Percentiles rank a stretch among this genome's conserved stretches.
Evolutionary conservation across 2,113 vertebrate species (phyloP).

Genomic region (Galeopterus variegatus): DNA sequence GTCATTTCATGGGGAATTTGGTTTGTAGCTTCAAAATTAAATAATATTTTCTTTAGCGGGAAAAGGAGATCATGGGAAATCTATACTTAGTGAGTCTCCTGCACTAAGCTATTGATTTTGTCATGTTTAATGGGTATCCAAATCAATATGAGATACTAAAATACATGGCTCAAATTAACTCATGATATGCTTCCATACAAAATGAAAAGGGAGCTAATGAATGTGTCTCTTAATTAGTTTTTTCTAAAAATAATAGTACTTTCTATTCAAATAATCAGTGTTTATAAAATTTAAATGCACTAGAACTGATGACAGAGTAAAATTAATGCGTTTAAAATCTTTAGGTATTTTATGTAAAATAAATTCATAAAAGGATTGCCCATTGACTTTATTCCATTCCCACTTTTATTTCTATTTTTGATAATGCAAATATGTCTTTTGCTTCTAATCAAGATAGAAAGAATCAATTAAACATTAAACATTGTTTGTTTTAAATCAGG

Average conservation of each 20-base stretch:
- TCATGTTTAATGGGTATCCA: conserved; percentile 58
- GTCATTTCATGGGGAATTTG: background rate
- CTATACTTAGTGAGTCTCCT: conserved; percentile 12
- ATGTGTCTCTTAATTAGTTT: conserved; percentile 40
- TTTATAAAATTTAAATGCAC: conserved; percentile 25
- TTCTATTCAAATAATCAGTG: conserved; percentile 47
- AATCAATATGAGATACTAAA: conserved; percentile 62
- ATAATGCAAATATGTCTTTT: conserved; percentile 58
- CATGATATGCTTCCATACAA: conserved; percentile 10
- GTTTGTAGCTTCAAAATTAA: conserved; percentile 64
- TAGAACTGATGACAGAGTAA: conserved; percentile 50
- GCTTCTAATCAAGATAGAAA: conserved; percentile 46
- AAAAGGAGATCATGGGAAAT: background rate
- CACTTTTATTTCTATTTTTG: conserved; percentile 51
- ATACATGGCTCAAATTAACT: conserved; percentile 35
- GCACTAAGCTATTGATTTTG: conserved; percentile 48
- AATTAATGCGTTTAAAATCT: conserved; percentile 58
- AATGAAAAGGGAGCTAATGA: conserved; percentile 62
- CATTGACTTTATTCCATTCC: conserved; percentile 51
- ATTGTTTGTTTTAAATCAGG: conserved; percentile 62
- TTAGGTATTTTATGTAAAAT: conserved; percentile 19
- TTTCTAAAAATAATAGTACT: conserved; percentile 62
- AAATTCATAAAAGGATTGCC: background rate
- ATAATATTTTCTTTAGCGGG: conserved; percentile 43
- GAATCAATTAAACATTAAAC: conserved; percentile 50